Evolutionary conservation across 2,797 vertebrate species (phyloP).

Genomic region (Gastrophryne carolinensis): DNA sequence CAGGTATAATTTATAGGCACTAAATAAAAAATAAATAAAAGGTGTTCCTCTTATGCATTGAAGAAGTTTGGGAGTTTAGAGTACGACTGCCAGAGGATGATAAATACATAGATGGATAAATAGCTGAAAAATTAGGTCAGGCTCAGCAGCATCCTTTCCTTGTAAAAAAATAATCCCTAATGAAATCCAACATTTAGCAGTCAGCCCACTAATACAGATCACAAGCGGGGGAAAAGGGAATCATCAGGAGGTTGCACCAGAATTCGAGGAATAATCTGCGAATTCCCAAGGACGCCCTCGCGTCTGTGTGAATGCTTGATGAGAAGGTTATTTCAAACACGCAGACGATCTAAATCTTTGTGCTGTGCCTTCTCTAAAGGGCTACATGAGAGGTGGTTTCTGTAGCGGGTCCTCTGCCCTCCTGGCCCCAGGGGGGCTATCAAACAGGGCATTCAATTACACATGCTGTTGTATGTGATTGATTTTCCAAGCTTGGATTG

Average conservation of each 20-base stretch:
- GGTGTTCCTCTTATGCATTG: too few species aligned
- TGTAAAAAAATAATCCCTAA: neutral
- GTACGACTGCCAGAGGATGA: too few species aligned
- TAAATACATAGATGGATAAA: neutral
- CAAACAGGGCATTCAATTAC: constrained; percentile 40
- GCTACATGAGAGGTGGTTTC: neutral
- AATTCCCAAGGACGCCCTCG: constrained; percentile 24
- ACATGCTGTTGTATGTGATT: constrained; percentile 40
- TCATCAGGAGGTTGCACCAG: neutral
- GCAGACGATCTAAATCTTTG: neutral
- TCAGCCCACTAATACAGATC: neutral
- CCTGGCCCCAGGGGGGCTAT: constrained; percentile 11
- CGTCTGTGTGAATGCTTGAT: constrained; percentile 13
- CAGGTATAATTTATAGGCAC: too few species aligned
- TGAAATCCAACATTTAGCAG: neutral
- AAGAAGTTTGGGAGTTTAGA: too few species aligned
- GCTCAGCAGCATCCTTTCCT: neutral
- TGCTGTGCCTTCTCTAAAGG: neutral
- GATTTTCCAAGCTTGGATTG: constrained; percentile 34
- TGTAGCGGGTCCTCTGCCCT: neutral
- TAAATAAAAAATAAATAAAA: too few species aligned
- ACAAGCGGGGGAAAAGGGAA: neutral
- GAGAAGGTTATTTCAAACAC: constrained; percentile 2
- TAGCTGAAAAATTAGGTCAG: neutral
- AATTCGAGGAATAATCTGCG: constrained; percentile 30